A percentile compares a stretch with the other conserved stretches of the same genome.
phyloP scores from a whole-genome alignment of 2,113 vertebrate species.

The Balaeniceps rex region DNA sequence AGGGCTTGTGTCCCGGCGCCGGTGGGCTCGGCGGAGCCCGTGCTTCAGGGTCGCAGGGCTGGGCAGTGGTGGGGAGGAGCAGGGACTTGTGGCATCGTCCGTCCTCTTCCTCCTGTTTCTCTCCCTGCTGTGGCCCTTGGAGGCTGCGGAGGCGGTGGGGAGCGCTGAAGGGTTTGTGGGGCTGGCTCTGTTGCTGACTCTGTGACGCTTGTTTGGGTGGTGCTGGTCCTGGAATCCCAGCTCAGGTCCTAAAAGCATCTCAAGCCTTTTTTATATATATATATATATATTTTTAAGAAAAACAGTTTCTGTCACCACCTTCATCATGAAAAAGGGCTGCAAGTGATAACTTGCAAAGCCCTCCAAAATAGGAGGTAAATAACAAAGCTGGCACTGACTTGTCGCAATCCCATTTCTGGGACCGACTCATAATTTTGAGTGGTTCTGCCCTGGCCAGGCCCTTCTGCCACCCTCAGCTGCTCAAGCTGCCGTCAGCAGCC shows the following conservation, averaged over 20 bases:
- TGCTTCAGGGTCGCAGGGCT: rapidly evolving
- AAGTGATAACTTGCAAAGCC: background rate
- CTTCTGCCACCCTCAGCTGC: background rate
- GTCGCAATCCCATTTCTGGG: background rate
- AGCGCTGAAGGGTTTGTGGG: background rate
- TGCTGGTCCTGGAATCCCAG: background rate
- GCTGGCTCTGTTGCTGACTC: background rate
- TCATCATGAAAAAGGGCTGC: rapidly evolving
- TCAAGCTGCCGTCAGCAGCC: background rate
- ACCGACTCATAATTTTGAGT: rapidly evolving
- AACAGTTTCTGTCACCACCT: background rate
- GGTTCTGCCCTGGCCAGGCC: background rate
- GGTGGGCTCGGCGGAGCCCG: rapidly evolving
- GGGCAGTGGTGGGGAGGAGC: background rate
- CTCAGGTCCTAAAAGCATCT: background rate
- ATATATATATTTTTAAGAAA: background rate
- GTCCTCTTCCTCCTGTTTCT: background rate
- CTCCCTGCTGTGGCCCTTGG: background rate
- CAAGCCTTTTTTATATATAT: rapidly evolving
- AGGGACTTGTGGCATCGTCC: rapidly evolving
- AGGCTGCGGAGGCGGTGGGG: background rate
- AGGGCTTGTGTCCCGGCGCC: background rate
- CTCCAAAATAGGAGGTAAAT: rapidly evolving
- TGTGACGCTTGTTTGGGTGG: background rate
- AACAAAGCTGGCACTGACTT: background rate